Percentiles rank a stretch among this genome's conserved stretches.
phyloP scores from a whole-genome alignment of 2,888 invertebrate genomes.

The Rhabditophanes sp. region DNA sequence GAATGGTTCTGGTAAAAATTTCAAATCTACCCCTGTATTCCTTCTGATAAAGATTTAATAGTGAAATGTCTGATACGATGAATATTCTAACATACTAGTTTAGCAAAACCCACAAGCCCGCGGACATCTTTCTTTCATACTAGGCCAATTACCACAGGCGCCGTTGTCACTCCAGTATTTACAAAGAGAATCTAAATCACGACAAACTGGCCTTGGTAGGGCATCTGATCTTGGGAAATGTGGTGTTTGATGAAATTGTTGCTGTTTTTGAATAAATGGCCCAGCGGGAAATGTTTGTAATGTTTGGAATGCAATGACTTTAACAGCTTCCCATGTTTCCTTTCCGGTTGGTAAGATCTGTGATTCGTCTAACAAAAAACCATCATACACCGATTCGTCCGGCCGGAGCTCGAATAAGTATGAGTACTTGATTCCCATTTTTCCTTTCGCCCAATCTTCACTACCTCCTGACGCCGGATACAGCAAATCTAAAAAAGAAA shows the following conservation, averaged over 20 bases:
- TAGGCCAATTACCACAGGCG: constrained; percentile 34
- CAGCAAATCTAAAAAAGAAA: no score
- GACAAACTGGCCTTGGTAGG: constrained; percentile 13
- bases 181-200: constrained; percentile 34
- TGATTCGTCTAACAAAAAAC: constrained; percentile 35
- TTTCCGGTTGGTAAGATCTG: constrained; percentile 39
- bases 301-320: constrained; percentile 35
- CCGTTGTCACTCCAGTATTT: constrained; percentile 36
- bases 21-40: no score
- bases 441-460: constrained; percentile 43
- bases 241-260: background rate
- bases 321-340: constrained; percentile 43
- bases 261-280: no score
- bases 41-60: no score
- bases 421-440: constrained; percentile 38
- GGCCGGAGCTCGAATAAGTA: constrained; percentile 42
- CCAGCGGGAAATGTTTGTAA: constrained; percentile 7
- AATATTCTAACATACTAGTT: no score
- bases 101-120: constrained; percentile 32
- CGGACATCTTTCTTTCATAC: constrained; percentile 34
- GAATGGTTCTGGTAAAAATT: no score
- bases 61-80: no score
- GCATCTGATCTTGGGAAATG: constrained; percentile 1
- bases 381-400: constrained; percentile 39
- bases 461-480: constrained; percentile 34